These are phyloP conservation scores for Homarus gammarus DNA, from an alignment of 2,888 invertebrate genomes.

Conservation along the genomic window DNA sequence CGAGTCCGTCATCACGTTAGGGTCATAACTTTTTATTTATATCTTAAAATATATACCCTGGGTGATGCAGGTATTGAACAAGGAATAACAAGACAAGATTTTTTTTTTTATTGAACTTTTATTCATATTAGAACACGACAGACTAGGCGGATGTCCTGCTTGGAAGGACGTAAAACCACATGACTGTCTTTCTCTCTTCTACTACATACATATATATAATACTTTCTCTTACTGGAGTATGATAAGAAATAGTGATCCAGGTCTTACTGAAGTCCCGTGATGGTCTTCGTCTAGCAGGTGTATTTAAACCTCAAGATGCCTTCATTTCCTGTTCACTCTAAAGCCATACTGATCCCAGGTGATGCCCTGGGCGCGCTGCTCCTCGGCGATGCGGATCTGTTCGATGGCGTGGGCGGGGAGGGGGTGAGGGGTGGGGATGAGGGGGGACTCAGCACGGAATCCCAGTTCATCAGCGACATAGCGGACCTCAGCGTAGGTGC, in stretches of 20 bases:
- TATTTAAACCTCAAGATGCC: not conserved
- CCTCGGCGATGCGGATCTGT: conserved; percentile 63
- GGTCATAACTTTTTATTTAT: too few species aligned
- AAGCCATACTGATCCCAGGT: not conserved
- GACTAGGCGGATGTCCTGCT: too few species aligned
- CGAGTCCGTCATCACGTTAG: too few species aligned
- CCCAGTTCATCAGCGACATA: conserved; percentile 65
- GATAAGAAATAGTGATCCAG: not conserved
- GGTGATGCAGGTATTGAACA: too few species aligned
- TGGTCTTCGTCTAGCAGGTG: not conserved
- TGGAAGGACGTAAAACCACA: too few species aligned
- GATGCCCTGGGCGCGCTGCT: conserved; percentile 43
- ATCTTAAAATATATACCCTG: too few species aligned
- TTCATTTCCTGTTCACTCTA: not conserved
- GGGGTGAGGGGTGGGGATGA: conserved; percentile 48
- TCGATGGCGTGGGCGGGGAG: conserved; percentile 65
- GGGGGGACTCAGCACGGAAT: conserved; percentile 51
- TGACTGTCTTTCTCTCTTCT: too few species aligned
- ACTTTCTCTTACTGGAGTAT: not conserved
- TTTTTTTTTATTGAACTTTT: too few species aligned
- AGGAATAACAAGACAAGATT: too few species aligned
- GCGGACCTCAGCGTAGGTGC: conserved; percentile 44
- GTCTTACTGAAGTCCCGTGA: not conserved
- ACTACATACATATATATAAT: too few species aligned
- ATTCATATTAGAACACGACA: too few species aligned